Percentiles rank a stretch among this genome's conserved stretches.
Conservation (phyloP, 2,113 vertebrate species). For the Atrichornis clamosus region DNA sequence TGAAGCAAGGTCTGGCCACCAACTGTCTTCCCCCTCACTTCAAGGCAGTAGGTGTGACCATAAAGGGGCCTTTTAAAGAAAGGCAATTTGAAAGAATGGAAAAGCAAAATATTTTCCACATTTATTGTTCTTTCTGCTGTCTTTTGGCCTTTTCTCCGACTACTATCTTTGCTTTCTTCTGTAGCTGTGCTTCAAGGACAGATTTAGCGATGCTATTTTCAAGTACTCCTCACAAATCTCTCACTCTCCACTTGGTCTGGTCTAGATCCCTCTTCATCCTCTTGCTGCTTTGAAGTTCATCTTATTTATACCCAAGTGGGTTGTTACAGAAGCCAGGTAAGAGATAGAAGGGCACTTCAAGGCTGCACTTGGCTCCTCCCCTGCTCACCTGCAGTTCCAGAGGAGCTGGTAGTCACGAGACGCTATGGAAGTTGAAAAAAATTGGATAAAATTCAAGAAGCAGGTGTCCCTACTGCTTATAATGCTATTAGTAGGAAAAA, state of each 20-base stretch:
- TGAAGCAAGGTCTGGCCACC: background rate
- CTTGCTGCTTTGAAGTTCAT: background rate
- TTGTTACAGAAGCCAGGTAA: background rate
- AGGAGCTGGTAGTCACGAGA: background rate
- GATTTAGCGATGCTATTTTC: background rate
- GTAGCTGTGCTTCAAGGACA: background rate
- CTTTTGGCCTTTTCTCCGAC: background rate
- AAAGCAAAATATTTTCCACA: background rate
- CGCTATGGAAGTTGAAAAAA: background rate
- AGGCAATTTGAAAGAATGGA: background rate
- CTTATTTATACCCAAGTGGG: background rate
- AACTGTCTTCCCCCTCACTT: background rate
- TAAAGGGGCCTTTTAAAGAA: background rate
- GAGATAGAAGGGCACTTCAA: background rate
- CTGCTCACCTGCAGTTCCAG: background rate
- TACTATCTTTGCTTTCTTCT: background rate
- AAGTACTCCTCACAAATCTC: background rate
- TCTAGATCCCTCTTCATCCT: background rate
- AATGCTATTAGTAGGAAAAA: background rate
- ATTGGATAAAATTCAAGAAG: background rate
- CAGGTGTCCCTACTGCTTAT: background rate
- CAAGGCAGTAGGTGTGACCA: background rate
- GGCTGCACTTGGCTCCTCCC: background rate
- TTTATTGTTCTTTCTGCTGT: background rate
- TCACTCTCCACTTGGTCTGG: background rate